phyloP scores from a whole-genome alignment of 2,113 vertebrate species.

The Sitta europaea region DNA sequence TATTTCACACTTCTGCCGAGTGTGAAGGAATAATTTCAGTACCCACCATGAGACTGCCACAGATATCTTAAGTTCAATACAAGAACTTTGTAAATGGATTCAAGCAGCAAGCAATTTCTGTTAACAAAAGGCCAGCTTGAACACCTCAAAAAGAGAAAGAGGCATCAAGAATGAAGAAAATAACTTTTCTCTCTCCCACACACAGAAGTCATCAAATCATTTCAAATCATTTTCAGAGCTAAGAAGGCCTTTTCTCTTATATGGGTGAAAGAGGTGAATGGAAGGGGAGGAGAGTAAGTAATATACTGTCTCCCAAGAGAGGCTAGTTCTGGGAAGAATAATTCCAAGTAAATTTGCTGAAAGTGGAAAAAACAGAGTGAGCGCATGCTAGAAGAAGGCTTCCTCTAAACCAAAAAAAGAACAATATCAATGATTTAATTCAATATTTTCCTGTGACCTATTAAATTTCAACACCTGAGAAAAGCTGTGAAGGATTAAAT shows the following conservation, averaged over 20 bases:
- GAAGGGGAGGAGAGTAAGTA: background rate
- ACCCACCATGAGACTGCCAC: background rate
- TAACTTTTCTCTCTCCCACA: background rate
- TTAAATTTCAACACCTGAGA: background rate
- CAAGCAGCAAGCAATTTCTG: constrained; percentile 23
- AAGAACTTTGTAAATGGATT: background rate
- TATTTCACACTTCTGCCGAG: background rate
- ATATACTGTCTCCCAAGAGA: background rate
- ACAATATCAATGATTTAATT: background rate
- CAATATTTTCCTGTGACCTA: background rate
- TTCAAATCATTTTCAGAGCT: background rate
- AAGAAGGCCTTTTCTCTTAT: background rate
- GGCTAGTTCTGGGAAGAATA: background rate
- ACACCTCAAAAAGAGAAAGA: background rate
- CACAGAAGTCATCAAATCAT: background rate
- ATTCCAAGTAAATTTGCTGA: background rate
- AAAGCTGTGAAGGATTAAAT: background rate
- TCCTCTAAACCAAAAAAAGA: background rate
- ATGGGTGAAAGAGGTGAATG: background rate
- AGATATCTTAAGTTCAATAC: background rate
- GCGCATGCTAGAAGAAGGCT: background rate
- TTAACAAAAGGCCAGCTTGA: constrained; percentile 28
- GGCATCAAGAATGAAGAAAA: background rate
- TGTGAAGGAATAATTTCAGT: background rate
- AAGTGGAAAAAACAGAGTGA: background rate